Percentiles rank a stretch among this genome's conserved stretches.
Evolutionary conservation across 2,113 vertebrate species (phyloP).

Genomic region (Serilophus lunatus): DNA sequence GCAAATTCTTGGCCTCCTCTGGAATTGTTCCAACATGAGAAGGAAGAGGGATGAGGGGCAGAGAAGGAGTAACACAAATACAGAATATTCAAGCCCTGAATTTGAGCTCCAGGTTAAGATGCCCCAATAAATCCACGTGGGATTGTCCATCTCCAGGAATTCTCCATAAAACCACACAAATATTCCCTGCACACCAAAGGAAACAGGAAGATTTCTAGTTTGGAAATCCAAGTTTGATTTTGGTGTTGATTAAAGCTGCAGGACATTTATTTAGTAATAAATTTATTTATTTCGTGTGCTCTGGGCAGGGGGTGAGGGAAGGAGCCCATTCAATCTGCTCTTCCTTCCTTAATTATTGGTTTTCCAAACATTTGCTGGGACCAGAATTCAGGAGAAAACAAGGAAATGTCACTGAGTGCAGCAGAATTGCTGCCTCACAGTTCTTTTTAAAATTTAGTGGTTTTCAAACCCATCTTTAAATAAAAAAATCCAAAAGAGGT

Average conservation of each 20-base stretch:
- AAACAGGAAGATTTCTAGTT: not conserved
- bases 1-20: not conserved
- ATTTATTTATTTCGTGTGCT: too few relatives aligned
- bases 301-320: not conserved
- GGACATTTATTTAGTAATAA: not conserved
- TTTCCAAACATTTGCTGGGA: not conserved
- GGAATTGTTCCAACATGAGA: not conserved
- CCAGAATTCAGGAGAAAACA: not conserved
- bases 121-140: not conserved
- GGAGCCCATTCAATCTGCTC: not conserved
- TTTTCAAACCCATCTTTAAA: not conserved
- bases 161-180: not conserved
- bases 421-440: not conserved
- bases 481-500: not conserved
- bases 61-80: not conserved
- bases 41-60: not conserved
- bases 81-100: too few relatives aligned
- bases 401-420: not conserved
- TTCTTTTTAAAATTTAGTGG: not conserved
- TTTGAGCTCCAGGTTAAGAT: not conserved
- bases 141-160: not conserved
- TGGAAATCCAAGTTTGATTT: not conserved
- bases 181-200: not conserved
- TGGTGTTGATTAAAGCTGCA: rapidly evolving
- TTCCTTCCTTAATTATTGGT: not conserved